Percentiles rank a stretch among this genome's conserved stretches.
phyloP scores from a whole-genome alignment of 2,797 vertebrate species.

The Notoglanidium macrostoma region DNA sequence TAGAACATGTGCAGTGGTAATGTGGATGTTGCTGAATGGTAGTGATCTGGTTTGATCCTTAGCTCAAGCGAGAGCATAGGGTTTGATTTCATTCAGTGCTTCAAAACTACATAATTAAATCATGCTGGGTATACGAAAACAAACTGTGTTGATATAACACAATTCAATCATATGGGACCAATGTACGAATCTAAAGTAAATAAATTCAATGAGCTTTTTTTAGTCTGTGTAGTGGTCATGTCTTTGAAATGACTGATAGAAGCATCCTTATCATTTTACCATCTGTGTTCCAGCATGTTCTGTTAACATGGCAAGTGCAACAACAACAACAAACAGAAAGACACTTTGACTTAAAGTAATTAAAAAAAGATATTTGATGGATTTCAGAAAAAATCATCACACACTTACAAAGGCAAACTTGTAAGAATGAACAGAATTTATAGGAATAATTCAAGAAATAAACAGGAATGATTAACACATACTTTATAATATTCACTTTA shows the following conservation, averaged over 20 bases:
- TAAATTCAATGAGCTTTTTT: no score
- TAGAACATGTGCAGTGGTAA: no score
- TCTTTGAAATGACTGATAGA: neutral
- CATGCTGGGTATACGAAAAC: no score
- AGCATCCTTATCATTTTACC: neutral
- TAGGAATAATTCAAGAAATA: neutral
- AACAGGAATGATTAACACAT: neutral
- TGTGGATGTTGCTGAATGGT: no score
- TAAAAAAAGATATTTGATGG: neutral
- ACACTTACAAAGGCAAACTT: neutral
- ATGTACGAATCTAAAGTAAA: no score
- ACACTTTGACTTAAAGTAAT: neutral
- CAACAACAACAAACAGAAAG: neutral
- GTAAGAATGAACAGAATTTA: neutral
- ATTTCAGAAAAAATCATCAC: neutral
- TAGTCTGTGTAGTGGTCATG: neutral
- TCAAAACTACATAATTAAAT: no score
- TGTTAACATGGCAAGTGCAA: neutral
- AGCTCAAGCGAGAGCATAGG: no score
- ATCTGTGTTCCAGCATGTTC: neutral
- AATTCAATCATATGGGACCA: no score
- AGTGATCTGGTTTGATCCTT: no score
- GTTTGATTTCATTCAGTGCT: no score
- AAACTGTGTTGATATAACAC: no score
- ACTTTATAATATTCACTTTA: neutral